phyloP scores from a whole-genome alignment of 2,888 invertebrate species.

The Imbricaverruca yamaguchii region DNA sequence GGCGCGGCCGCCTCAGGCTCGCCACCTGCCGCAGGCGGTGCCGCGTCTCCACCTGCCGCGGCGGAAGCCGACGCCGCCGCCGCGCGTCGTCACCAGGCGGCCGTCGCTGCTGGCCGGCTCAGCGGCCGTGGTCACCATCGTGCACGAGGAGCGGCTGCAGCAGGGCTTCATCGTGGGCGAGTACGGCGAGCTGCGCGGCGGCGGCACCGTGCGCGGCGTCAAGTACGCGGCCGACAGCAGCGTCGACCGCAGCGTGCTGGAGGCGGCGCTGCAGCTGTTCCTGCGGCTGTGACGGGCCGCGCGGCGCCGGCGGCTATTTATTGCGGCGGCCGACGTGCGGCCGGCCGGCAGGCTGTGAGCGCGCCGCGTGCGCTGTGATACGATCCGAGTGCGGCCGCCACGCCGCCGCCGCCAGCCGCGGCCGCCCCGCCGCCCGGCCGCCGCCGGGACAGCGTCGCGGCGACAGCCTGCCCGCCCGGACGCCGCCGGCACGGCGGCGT shows the following conservation, averaged over 20 bases:
- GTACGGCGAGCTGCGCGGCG: slow-evolving; percentile 10
- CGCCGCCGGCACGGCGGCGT: no score
- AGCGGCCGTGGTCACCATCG: background rate
- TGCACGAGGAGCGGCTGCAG: background rate
- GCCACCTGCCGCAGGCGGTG: background rate
- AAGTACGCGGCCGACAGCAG: slow-evolving; percentile 9
- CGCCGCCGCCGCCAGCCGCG: no score
- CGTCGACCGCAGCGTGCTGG: slow-evolving; percentile 2
- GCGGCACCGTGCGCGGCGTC: slow-evolving; percentile 14
- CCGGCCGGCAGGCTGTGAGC: background rate
- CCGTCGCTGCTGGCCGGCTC: background rate
- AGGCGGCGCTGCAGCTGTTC: slow-evolving; percentile 6
- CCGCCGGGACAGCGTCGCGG: no score
- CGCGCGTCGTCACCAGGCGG: background rate
- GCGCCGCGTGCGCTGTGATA: background rate
- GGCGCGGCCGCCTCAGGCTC: background rate
- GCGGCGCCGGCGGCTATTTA: background rate
- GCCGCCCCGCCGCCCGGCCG: no score
- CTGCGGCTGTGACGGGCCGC: background rate
- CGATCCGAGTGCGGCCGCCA: background rate
- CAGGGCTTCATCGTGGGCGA: slow-evolving; percentile 13
- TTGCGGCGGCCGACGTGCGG: background rate
- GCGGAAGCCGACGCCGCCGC: background rate
- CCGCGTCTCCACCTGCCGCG: background rate
- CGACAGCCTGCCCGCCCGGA: no score